Base-by-base conservation (phyloP, 1,140 invertebrate genomes). In the Conopomorpha cramerella region DNA sequence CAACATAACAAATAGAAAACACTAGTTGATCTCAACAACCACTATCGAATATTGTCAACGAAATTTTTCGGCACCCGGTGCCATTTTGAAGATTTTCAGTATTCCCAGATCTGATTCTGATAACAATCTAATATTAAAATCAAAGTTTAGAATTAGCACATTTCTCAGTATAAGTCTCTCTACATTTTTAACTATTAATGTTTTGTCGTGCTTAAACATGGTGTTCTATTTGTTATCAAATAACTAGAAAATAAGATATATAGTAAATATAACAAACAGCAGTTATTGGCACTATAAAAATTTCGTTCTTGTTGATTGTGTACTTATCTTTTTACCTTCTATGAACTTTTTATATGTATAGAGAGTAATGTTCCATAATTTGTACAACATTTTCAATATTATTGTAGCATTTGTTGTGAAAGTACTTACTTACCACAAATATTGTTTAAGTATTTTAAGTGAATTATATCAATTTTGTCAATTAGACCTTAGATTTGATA, bases 201-300 rank as follows among this genome's bases (percentile, higher is more conserved):
- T 79, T 79, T 79, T 77, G 74, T 79, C 77, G 77, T 79, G 77
- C 77, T 79, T 76, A 76, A 76, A 67, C 66, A 76, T 71, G 77
- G 77, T 79, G 77, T 79, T 79, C 77, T 78, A 76, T 77, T 79
- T 79, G 74, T 79, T 79, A 77, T 76, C 61, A 74, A 77, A 78
- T 79, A 78, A 68, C 68, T 79, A 79, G 72, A 49, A 66, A 62
- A 55, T 79, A 79, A 78, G 71, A 74, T 62, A 64, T 76, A 70
- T 36, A 43, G 34, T 44, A 41, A 43, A 47, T 43, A 36, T 37
- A 46, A 59, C 63, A 71, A 77, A 46, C 63, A 70, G 60, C 77
- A 79, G 77, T 79, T 79, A 79, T 79, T 79, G 77, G 77, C 77
- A 79, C 77, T 79, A 73, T 51, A 44, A 38, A 56, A 43, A 43